Evolutionary conservation across 2,888 invertebrate genomes (phyloP), one percentile per base, ranked within the genome.

Genomic region (Zaprionus bogoriensis): DNA sequence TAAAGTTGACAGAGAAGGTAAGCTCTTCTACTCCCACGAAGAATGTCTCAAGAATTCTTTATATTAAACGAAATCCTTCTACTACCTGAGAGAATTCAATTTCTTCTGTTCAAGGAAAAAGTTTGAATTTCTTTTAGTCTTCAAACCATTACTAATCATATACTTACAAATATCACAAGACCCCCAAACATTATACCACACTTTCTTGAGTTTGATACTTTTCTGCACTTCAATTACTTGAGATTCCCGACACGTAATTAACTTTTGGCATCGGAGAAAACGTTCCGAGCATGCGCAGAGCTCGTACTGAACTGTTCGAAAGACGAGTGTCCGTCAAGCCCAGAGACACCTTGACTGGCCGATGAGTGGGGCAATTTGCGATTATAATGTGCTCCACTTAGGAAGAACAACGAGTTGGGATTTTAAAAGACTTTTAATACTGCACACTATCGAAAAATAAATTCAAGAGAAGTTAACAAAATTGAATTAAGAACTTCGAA

Each of bases 371-470:
- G 0, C 20, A 54, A 79, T 75, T 81, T 68, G 60, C 54, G 70
- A 78, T 74, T 81, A 53, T 67, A 77, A 77, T 77, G 70, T 62
- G 60, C 32, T 39, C 74, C 39, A 53, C n/a, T 60, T 52, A 32
- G 3, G 9, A 10, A 22, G 10, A 51, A 20, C 28, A 30, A 39
- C 51, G 25, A 25, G 50, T 39, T 59, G 22, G 6, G 30, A 30
- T 20, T 52, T 30, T 42, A 42, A 52, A 17, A 53, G 48, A 45
- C 48, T 47, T 67, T 72, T 68, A 68, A 74, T 72, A 72, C 74
- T 61, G 47, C 61, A 63, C 55, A 53, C 41, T 55, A 48, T 38
- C 25, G 19, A 17, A 10, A 41, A 12, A 57, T n/a, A 27, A 3
- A 41, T 27, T 46, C 14, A 44, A 39, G 27, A 20, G 20, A 44